Evolutionary conservation across 2,888 invertebrate species (phyloP).

Genomic region (Palloptera scutellata): DNA sequence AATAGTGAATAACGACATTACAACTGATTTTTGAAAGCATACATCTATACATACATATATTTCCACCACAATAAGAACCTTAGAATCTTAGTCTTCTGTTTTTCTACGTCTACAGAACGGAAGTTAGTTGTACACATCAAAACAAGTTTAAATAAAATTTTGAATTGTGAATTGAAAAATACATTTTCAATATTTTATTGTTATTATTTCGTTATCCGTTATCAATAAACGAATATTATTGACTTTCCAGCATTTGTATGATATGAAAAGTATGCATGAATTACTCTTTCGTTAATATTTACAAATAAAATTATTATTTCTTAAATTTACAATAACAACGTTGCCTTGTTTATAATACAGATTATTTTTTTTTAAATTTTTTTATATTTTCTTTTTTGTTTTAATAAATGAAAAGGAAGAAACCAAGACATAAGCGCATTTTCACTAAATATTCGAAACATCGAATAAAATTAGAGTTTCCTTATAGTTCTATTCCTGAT

Average conservation of each 20-base stretch:
- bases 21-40: too few relatives aligned
- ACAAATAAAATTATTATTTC: slow-evolving; percentile 4
- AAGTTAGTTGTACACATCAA: too few relatives aligned
- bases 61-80: too few relatives aligned
- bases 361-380: slow-evolving; percentile 11
- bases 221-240: too few relatives aligned
- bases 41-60: too few relatives aligned
- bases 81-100: too few relatives aligned
- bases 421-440: not conserved
- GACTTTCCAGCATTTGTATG: not conserved
- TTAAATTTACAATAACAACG: slow-evolving; percentile 17
- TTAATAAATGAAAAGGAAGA: slow-evolving; percentile 2
- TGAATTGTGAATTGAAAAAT: too few relatives aligned
- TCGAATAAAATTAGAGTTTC: not conserved
- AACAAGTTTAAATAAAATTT: too few relatives aligned
- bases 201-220: too few relatives aligned
- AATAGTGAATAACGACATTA: too few relatives aligned
- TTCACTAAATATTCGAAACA: not conserved
- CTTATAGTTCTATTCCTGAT: slow-evolving; percentile 64
- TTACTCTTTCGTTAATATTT: not conserved
- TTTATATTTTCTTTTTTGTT: slow-evolving; percentile 3
- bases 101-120: too few relatives aligned
- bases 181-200: too few relatives aligned
- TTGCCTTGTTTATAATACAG: slow-evolving; percentile 23
- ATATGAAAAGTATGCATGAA: slow-evolving; percentile 2